Percentiles rank a stretch among this genome's conserved stretches.
Conservation (phyloP, 2,888 invertebrate species). For the Andrena dorsata region DNA sequence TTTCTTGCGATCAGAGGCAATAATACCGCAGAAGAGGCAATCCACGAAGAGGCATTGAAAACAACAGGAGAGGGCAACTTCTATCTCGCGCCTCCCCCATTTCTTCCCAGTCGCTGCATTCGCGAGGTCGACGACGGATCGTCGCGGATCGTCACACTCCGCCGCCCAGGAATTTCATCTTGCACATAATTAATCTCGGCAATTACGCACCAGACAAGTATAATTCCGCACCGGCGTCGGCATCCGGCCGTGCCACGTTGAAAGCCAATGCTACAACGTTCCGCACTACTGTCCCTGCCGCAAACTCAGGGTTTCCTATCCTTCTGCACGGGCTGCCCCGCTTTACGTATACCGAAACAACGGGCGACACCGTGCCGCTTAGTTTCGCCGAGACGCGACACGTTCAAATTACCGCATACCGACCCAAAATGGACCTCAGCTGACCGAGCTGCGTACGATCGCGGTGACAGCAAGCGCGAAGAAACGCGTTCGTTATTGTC, state of each 20-base stretch:
- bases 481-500: slow-evolving; percentile 19
- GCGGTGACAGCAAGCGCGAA: background rate
- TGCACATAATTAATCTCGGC: slow-evolving; percentile 82
- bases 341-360: slow-evolving; percentile 41
- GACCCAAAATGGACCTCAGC: slow-evolving; percentile 40
- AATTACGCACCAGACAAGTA: slow-evolving; percentile 78
- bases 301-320: slow-evolving; percentile 67
- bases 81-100: background rate
- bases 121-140: slow-evolving; percentile 30
- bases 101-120: background rate
- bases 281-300: slow-evolving; percentile 61
- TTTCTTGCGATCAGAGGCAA: too few relatives aligned
- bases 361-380: slow-evolving; percentile 21
- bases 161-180: slow-evolving; percentile 81
- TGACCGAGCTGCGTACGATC: slow-evolving; percentile 18
- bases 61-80: too few relatives aligned
- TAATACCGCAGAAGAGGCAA: too few relatives aligned
- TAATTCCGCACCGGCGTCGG: slow-evolving; percentile 71
- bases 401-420: slow-evolving; percentile 64
- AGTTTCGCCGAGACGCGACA: slow-evolving; percentile 40
- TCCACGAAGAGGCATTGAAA: too few relatives aligned
- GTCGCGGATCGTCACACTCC: slow-evolving; percentile 72
- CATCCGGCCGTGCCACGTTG: slow-evolving; percentile 57
- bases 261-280: slow-evolving; percentile 69
- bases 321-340: slow-evolving; percentile 49